A percentile compares a stretch with the other conserved stretches of the same genome.
These are phyloP conservation scores for Muscina levida DNA, from an alignment of 2,888 invertebrate species.

Conservation along the genomic window DNA sequence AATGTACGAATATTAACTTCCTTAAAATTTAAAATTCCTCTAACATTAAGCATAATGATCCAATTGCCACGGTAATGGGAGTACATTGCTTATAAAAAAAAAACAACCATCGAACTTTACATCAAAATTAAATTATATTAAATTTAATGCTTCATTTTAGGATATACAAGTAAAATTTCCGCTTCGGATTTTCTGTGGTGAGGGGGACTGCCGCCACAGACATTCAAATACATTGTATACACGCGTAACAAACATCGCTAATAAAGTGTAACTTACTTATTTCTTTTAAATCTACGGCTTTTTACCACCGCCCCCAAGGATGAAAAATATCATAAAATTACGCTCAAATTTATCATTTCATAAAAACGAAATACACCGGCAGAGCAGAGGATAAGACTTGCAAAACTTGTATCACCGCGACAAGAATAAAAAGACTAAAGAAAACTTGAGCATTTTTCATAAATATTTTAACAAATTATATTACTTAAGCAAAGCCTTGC, in stretches of 20 bases:
- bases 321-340: conserved; percentile 51
- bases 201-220: too few species aligned
- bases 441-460: conserved; percentile 60
- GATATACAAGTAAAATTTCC: conserved; percentile 24
- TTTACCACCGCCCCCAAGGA: neutral
- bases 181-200: conserved; percentile 4
- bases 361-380: conserved; percentile 8
- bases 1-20: too few species aligned
- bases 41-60: neutral
- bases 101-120: conserved; percentile 23
- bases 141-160: conserved; percentile 21
- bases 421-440: conserved; percentile 11
- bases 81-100: too few species aligned
- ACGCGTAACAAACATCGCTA: conserved; percentile 24
- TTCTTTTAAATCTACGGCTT: conserved; percentile 45
- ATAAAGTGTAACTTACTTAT: conserved; percentile 51
- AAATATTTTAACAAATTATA: conserved; percentile 65
- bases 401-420: neutral
- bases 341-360: conserved; percentile 45
- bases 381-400: neutral
- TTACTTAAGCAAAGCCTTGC: conserved; percentile 57
- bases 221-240: conserved; percentile 20
- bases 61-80: neutral
- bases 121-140: conserved; percentile 30
- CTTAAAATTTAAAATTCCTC: too few species aligned